phyloP scores from a whole-genome alignment of 2,888 invertebrate genomes.

The Bombylius major region DNA sequence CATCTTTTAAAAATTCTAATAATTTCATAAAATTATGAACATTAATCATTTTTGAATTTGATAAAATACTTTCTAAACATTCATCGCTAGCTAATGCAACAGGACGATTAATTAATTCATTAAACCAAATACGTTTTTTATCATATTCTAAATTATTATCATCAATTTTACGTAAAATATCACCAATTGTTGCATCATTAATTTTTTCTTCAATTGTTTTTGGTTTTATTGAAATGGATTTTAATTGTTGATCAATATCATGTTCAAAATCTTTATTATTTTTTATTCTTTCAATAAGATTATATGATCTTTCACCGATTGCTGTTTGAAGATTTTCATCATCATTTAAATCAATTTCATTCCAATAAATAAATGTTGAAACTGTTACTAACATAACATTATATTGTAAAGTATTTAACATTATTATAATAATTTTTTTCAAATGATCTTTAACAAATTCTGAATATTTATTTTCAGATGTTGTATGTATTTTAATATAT shows the following conservation, averaged over 20 bases:
- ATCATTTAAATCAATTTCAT: slow-evolving; percentile 22
- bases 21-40: slow-evolving; percentile 19
- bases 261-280: slow-evolving; percentile 21
- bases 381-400: slow-evolving; percentile 24
- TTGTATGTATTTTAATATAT: background rate
- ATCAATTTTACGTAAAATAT: slow-evolving; percentile 20
- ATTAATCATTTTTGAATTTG: slow-evolving; percentile 18
- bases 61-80: slow-evolving; percentile 22
- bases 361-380: slow-evolving; percentile 27
- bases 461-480: slow-evolving; percentile 4
- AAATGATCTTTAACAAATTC: slow-evolving; percentile 18
- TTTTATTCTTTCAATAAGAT: slow-evolving; percentile 20
- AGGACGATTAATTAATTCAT: slow-evolving; percentile 23
- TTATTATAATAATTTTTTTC: slow-evolving; percentile 20
- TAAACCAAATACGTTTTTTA: slow-evolving; percentile 14
- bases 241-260: slow-evolving; percentile 21
- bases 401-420: slow-evolving; percentile 25
- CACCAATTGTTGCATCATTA: slow-evolving; percentile 22
- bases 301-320: slow-evolving; percentile 22
- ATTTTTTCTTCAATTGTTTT: slow-evolving; percentile 21
- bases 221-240: slow-evolving; percentile 23
- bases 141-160: background rate
- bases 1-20: slow-evolving; percentile 17
- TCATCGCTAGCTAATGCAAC: slow-evolving; percentile 24
- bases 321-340: slow-evolving; percentile 21